Percentiles rank a stretch among this genome's conserved stretches.
These are phyloP conservation scores for Girardia tigrina DNA, from an alignment of 2,888 invertebrate species.

Conservation along the genomic window DNA sequence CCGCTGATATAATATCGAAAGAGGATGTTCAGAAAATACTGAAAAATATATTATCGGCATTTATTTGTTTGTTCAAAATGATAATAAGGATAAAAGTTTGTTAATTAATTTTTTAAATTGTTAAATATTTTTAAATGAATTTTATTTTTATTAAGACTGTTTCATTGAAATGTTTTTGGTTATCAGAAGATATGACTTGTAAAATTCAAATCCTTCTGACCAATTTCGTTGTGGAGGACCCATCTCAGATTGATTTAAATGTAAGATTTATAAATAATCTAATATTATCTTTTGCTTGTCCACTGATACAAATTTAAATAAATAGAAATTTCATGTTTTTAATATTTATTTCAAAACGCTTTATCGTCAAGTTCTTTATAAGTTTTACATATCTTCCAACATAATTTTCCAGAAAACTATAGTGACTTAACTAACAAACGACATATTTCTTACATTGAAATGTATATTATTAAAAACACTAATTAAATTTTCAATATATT, in stretches of 20 bases:
- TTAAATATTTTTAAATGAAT: background rate
- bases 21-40: background rate
- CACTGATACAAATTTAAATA: too few species aligned
- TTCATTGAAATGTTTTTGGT: constrained; percentile 3
- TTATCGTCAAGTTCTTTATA: too few species aligned
- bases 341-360: too few species aligned
- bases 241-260: background rate
- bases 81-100: background rate
- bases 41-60: background rate
- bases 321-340: too few species aligned
- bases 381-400: too few species aligned
- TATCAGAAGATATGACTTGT: background rate
- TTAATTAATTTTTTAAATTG: background rate
- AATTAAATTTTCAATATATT: too few species aligned
- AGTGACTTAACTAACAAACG: too few species aligned
- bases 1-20: background rate
- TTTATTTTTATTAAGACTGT: background rate
- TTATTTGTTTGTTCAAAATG: constrained; percentile 19
- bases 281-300: background rate
- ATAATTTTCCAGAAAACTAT: too few species aligned
- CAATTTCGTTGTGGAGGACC: background rate
- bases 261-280: background rate
- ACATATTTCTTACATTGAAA: too few species aligned
- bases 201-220: background rate
- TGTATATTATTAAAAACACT: too few species aligned